Evolutionary conservation across 2,888 invertebrate genomes (phyloP), one percentile per base, ranked within the genome.

Genomic region (Ischnus inquisitorius): DNA sequence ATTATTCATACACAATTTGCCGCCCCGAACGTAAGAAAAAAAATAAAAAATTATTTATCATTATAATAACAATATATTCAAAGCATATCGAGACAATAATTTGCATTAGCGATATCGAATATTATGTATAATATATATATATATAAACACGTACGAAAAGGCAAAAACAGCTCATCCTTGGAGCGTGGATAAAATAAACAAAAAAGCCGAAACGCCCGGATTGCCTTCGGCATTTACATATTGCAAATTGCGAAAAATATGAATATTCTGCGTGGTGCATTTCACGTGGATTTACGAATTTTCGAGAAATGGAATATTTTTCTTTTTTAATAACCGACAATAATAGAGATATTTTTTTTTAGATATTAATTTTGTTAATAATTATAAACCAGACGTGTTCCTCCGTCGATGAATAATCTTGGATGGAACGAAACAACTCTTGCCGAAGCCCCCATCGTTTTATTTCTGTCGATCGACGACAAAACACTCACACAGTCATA

Each of bases 331-430:
- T 51, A 65, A 62, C 68, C 41, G 19, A 64, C 19, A 22, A 46
- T 48, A 46, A 46, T 51, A 76, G 28, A 43, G 25, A 22, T 41
- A 12, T 67, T 54, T 25, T 43, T 25, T 43, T n/a, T n/a, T 34
- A 65, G 19, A 54, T 10, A 54, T 54, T 16, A 54, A 54, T 54
- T 34, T 34, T 10, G 3, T 19, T 22, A 39, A 48, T 54, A 19
- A 28, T 51, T 34, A 48, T 62, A 22, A 54, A 60, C 25, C 6
- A 28, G 25, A 71, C 57, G 5, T 46, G 5, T 78, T 78, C 64
- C 67, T 71, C 71, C 54, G 80, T 54, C 68, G 84, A 87, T 87
- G 87, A 87, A 87, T 87, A 87, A 87, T 84, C 82, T 86, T 87
- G 87, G 87, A 87, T 65, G 77, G 78, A 86, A 84, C 80, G 82